Evolutionary conservation across 2,797 vertebrate species (phyloP), one percentile per base, ranked within the genome.

Genomic region (Luscinia megarhynchos): DNA sequence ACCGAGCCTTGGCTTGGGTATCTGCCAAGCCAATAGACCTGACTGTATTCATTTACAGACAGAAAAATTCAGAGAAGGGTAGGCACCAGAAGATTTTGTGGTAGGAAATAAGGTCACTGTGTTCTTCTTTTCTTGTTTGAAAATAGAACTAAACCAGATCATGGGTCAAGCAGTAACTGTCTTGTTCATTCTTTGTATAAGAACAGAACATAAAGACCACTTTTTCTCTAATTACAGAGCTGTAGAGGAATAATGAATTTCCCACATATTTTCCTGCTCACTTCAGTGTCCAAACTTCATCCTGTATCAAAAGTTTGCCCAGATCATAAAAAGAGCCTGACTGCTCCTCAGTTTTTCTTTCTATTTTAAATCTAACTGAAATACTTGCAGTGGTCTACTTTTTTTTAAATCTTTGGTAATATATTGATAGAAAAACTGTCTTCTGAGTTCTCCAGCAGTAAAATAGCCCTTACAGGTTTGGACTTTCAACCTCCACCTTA

Each of bases 31-130:
- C 87, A 95, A 93, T 48, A 91, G 84, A 84, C 86, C 72, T 88
- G 54, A 90, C 36, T 89, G 29, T 84, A n/a, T 89, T 93, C 70
- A 86, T 93, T 94, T 91, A 88, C 59, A 66, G 87, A 93, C 29
- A 76, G 72, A 87, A 93, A 96, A 96, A 94, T 91, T 87, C 63
- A 85, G 64, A 81, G 89, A 94, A 92, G 72, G 18, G 27, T 84
- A 76, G 50, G n/a, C 66, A 96, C 22, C 43, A 84, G 70, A 86
- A 78, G 73, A 69, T 76, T 93, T 86, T 91, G 76, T 59, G 93
- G 51, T 54, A 76, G 88, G 89, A 96, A 93, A 53, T 75, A 82
- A 68, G 57, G 22, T 86, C 72, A 75, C 64, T 93, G 46, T 89
- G 75, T 87, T 85, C 67, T 24, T 90, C 30, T 89, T 64, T 74